Evolutionary conservation across 2,888 invertebrate genomes (phyloP), one percentile per base, ranked within the genome.

Genomic region (Pogonocherus hispidulus): DNA sequence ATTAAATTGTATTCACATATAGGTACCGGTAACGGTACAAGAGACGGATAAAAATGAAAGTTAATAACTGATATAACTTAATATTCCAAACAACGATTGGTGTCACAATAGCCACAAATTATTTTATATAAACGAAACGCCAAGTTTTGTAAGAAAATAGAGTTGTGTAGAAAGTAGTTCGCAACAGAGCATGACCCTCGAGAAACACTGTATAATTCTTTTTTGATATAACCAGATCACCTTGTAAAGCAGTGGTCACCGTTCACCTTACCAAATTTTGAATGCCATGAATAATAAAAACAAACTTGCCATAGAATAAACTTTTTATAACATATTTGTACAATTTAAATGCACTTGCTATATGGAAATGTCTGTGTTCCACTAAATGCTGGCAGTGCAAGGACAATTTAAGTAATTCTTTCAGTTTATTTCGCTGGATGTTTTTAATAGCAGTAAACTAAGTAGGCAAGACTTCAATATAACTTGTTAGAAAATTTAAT

Each of bases 151-250:
- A 62, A 62, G 62, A 51, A 62, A 62, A 62, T 62, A 62, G 35
- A 62, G 37, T 62, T 51, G 49, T 62, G 51, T 62, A 62, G 62
- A 62, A 62, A 62, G 62, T 32, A 62, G 27, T 37, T 62, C 37
- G 62, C 37, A 51, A 51, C 49, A 51, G 62, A 62, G 62, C 62
- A 35, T 62, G 51, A 62, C 62, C 47, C 47, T 59, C 59, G 32
- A 59, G 47, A 22, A 23, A 59, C 59, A 47, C 47, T 23, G 59
- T 32, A 59, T 46, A 59, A 46, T 59, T 47, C 47, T 47, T 4
- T 46, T 16, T n/a, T 20, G 32, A 51, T 47, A 37, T 49, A 62
- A 62, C 51, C 51, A 51, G 62, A 49, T 62, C 62, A 51, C 62
- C 62, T 62, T 62, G 62, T 62, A 35, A 46, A 59, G 47, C 46